Evolutionary conservation across 2,113 vertebrate species (phyloP).

Genomic region (Seriola quinqueradiata): DNA sequence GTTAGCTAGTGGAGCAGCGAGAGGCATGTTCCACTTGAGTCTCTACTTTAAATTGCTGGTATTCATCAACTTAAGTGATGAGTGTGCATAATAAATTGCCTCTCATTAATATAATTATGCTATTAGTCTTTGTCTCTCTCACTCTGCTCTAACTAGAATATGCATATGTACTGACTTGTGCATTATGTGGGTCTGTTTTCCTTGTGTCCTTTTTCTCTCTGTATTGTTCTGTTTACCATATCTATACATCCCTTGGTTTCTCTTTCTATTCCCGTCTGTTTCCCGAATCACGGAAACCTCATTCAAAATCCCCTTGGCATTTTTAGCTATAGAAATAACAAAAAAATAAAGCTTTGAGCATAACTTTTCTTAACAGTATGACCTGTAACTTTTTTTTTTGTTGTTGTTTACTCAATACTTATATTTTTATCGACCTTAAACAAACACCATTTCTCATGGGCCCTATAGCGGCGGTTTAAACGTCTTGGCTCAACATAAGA

Average conservation of each 20-base stretch:
- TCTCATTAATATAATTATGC: slow-evolving; percentile 81
- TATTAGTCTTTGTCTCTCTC: slow-evolving; percentile 62
- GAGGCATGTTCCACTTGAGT: slow-evolving; percentile 73
- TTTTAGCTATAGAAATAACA: not conserved
- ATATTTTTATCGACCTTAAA: too few relatives aligned
- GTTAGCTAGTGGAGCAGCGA: slow-evolving; percentile 68
- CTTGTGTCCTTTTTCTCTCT: not conserved
- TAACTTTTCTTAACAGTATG: too few relatives aligned
- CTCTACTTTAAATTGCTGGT: slow-evolving; percentile 78
- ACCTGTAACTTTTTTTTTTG: too few relatives aligned
- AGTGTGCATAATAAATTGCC: slow-evolving; percentile 77
- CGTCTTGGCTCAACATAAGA: too few relatives aligned
- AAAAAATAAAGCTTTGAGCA: too few relatives aligned
- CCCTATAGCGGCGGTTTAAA: too few relatives aligned
- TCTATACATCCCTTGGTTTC: not conserved
- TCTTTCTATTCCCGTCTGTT: not conserved
- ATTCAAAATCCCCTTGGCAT: not conserved
- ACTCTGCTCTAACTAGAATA: slow-evolving; percentile 33
- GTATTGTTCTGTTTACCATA: not conserved
- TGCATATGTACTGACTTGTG: slow-evolving; percentile 7
- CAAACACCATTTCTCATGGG: too few relatives aligned
- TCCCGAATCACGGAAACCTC: not conserved
- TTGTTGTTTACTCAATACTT: not conserved
- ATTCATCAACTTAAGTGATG: slow-evolving; percentile 83
- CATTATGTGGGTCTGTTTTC: not conserved